A percentile compares a stretch with the other conserved stretches of the same genome.
Evolutionary conservation across 1,140 invertebrate species (phyloP).

Genomic region (Lycorma delicatula): DNA sequence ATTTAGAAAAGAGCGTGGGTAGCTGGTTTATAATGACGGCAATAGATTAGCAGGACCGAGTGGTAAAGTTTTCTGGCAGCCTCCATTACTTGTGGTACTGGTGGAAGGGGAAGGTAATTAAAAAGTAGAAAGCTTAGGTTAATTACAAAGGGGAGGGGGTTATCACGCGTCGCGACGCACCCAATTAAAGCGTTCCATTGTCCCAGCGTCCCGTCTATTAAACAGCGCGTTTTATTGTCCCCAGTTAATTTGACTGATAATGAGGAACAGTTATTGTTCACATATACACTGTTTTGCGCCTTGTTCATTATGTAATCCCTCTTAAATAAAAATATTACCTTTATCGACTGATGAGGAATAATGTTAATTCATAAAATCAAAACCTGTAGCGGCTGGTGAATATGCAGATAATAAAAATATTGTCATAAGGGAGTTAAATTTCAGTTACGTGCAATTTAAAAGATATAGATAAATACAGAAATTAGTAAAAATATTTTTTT

Average conservation of each 20-base stretch:
- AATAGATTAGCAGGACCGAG: constrained; percentile 2
- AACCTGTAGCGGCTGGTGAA: no score
- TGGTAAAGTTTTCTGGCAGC: constrained; percentile 2
- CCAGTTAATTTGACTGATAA: constrained; percentile 6
- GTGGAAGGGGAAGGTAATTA: not conserved
- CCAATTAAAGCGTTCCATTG: constrained; percentile 4
- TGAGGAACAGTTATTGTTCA: not conserved
- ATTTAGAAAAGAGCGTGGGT: constrained; percentile 3
- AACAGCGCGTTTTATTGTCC: constrained; percentile 6
- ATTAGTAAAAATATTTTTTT: no score
- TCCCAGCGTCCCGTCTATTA: constrained; percentile 2
- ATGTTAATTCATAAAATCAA: no score
- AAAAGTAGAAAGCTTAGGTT: constrained; percentile 7
- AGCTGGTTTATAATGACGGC: constrained; percentile 5
- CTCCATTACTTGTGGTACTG: not conserved
- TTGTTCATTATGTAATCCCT: no score
- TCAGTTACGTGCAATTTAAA: no score
- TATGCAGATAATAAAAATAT: no score
- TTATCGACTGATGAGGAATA: no score
- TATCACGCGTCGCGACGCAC: constrained; percentile 1
- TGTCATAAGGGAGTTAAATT: no score
- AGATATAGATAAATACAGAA: no score
- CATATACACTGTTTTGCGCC: no score
- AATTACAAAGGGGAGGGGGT: not conserved
- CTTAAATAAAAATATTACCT: no score